These are phyloP conservation scores for Diachrysia chrysitis DNA, from an alignment of 2,888 invertebrate species.

Conservation along the genomic window DNA sequence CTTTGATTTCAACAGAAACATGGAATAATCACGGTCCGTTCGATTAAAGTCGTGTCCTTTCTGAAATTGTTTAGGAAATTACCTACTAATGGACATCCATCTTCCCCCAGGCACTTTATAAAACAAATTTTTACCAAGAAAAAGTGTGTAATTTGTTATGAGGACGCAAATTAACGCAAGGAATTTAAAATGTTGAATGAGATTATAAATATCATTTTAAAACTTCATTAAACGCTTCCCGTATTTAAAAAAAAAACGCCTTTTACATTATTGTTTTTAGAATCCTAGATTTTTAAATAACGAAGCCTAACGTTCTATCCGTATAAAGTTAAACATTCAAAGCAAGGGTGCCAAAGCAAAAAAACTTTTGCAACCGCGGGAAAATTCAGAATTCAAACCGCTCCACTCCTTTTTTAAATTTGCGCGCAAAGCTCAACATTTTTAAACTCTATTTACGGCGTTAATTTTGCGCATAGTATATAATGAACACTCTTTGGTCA, in stretches of 20 bases:
- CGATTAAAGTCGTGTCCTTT: constrained; percentile 63
- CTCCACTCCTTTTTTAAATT: constrained; percentile 23
- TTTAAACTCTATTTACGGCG: constrained; percentile 37
- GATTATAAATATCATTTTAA: constrained; percentile 65
- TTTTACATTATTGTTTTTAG: not conserved
- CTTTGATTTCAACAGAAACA: constrained; percentile 45
- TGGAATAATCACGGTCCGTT: constrained; percentile 57
- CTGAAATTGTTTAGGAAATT: constrained; percentile 74
- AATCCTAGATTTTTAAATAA: not conserved
- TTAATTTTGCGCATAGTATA: constrained; percentile 40
- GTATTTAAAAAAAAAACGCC: constrained; percentile 21
- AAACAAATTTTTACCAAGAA: constrained; percentile 70
- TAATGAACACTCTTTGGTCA: constrained; percentile 44
- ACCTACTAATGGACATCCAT: constrained; percentile 80
- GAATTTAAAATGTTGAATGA: constrained; percentile 68
- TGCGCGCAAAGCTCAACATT: constrained; percentile 11
- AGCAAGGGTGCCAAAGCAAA: constrained; percentile 22
- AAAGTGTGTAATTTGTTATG: constrained; percentile 77
- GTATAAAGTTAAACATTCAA: constrained; percentile 28
- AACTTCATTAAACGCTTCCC: constrained; percentile 35
- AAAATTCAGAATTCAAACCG: constrained; percentile 21
- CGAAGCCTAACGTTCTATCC: not conserved
- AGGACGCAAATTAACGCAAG: constrained; percentile 76
- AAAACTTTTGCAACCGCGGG: constrained; percentile 7
- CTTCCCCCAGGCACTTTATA: constrained; percentile 73